phyloP scores from a whole-genome alignment of 2,113 vertebrate genomes.

The Takifugu flavidus region DNA sequence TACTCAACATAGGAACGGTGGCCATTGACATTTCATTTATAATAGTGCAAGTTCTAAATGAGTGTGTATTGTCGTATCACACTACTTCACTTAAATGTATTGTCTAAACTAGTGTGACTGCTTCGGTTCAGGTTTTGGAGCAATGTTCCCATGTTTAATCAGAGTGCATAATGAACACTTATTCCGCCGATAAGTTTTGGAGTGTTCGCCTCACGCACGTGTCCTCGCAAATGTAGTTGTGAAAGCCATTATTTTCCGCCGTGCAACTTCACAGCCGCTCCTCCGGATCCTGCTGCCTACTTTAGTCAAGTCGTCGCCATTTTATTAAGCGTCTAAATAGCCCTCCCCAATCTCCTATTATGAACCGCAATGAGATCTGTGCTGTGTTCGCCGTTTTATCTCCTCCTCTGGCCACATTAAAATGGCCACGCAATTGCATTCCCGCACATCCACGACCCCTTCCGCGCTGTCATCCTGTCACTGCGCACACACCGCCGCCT shows the following conservation, averaged over 20 bases:
- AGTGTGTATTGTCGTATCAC: no score
- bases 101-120: no score
- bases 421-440: conserved; percentile 65
- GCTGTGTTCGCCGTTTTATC: conserved; percentile 46
- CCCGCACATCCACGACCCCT: conserved; percentile 53
- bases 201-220: no score
- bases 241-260: background rate
- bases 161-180: no score
- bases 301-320: conserved; percentile 67
- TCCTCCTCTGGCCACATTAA: conserved; percentile 58
- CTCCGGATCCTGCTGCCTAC: conserved; percentile 23
- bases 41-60: no score
- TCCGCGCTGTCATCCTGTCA: conserved; percentile 30
- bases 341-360: conserved; percentile 49
- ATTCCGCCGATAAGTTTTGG: no score
- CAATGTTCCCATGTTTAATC: no score
- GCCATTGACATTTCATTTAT: no score
- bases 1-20: no score
- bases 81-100: no score
- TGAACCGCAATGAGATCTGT: conserved; percentile 48
- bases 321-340: conserved; percentile 64
- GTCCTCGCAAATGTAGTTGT: no score
- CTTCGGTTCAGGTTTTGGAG: no score
- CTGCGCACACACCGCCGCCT: conserved; percentile 34
- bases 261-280: conserved; percentile 46